Evolutionary conservation across 2,113 vertebrate genomes (phyloP).

Genomic region (Phasianus colchicus): DNA sequence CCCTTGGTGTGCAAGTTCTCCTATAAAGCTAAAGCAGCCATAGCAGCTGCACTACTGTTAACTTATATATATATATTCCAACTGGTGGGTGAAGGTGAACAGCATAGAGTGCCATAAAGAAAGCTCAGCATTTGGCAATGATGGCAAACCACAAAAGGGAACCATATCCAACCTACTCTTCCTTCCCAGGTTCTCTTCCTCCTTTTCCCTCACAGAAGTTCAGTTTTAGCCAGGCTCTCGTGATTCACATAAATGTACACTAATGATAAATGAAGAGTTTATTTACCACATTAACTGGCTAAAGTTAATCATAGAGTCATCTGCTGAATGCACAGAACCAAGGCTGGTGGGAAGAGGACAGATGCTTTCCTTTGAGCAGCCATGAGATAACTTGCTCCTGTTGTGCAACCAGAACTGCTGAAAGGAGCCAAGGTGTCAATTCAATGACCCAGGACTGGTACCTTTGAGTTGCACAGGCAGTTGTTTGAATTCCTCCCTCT

Average conservation of each 20-base stretch:
- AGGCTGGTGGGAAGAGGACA: background rate
- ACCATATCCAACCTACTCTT: background rate
- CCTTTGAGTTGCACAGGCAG: background rate
- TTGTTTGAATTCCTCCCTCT: background rate
- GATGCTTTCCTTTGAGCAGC: background rate
- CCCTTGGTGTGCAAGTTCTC: background rate
- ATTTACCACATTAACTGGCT: rapidly evolving
- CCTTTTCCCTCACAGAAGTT: background rate
- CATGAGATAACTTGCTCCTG: background rate
- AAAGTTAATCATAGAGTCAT: background rate
- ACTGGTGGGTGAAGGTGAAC: rapidly evolving
- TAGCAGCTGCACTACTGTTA: background rate
- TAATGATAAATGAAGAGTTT: background rate
- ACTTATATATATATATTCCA: rapidly evolving
- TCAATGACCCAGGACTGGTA: background rate
- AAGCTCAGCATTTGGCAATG: background rate
- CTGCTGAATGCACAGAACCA: background rate
- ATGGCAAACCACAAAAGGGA: background rate
- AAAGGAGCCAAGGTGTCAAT: background rate
- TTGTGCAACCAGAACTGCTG: background rate
- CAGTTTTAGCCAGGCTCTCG: background rate
- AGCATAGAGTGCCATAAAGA: rapidly evolving
- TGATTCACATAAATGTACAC: background rate
- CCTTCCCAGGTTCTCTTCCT: background rate
- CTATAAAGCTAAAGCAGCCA: background rate